phyloP scores from a whole-genome alignment of 2,888 invertebrate species.

The Apocheima hispidaria region DNA sequence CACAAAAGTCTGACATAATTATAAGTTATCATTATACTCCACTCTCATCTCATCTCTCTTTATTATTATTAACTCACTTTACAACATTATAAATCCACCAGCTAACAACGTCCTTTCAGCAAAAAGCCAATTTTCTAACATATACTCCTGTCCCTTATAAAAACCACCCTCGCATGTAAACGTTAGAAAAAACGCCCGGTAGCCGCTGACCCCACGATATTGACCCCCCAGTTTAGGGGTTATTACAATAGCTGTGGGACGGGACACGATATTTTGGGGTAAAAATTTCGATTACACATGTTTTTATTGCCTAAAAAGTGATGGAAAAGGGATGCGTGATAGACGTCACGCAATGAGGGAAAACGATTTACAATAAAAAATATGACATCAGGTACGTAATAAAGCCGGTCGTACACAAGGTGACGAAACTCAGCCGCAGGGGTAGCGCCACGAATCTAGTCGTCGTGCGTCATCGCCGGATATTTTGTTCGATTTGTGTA shows the following conservation, averaged over 20 bases:
- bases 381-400: no score
- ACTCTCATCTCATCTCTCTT: no score
- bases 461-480: no score
- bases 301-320: constrained; percentile 10
- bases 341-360: neutral
- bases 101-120: neutral
- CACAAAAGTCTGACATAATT: no score
- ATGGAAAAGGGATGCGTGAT: neutral
- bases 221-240: constrained; percentile 43
- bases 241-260: constrained; percentile 58
- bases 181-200: constrained; percentile 43
- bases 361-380: neutral
- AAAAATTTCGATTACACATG: constrained; percentile 53
- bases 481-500: no score
- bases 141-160: constrained; percentile 11
- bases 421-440: no score
- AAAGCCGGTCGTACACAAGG: no score
- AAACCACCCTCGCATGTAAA: constrained; percentile 42
- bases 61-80: no score
- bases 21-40: no score
- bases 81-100: neutral
- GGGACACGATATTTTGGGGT: constrained; percentile 63
- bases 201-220: constrained; percentile 52
- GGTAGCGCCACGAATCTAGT: no score
- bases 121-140: constrained; percentile 20